These are phyloP conservation scores for Hyla sarda DNA, from an alignment of 2,113 vertebrate genomes.

Conservation along the genomic window DNA sequence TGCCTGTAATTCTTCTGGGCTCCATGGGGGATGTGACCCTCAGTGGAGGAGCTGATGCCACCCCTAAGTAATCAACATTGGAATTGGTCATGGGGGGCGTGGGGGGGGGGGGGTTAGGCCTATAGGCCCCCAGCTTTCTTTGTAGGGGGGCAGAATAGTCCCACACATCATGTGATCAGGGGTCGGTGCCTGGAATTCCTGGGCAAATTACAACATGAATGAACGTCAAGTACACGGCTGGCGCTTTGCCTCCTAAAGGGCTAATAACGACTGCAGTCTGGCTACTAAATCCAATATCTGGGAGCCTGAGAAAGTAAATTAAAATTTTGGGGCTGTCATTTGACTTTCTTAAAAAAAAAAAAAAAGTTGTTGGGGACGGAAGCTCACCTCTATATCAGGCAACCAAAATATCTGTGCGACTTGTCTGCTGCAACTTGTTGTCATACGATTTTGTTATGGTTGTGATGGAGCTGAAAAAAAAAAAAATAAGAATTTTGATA, in stretches of 20 bases:
- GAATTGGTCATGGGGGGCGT: not conserved
- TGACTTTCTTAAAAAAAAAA: not conserved
- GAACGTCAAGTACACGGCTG: not conserved
- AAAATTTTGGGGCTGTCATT: too few species aligned
- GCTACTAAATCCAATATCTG: not conserved
- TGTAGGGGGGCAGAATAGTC: not conserved
- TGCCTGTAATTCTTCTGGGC: conserved; percentile 7
- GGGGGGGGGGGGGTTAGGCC: not conserved
- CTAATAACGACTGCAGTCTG: not conserved
- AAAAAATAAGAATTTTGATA: too few species aligned
- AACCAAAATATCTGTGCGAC: too few species aligned
- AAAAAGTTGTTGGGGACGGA: too few species aligned
- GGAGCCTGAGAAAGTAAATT: too few species aligned
- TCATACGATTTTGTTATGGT: too few species aligned
- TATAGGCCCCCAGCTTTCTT: not conserved
- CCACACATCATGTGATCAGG: not conserved
- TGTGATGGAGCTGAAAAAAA: too few species aligned
- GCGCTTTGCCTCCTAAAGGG: not conserved
- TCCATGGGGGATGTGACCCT: not conserved
- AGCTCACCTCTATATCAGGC: too few species aligned
- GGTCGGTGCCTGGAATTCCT: not conserved
- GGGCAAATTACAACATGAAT: not conserved
- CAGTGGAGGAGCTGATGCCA: not conserved
- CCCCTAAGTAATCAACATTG: not conserved
- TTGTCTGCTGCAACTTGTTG: too few species aligned